A percentile compares a stretch with the other conserved stretches of the same genome.
These are phyloP conservation scores for Ataeniobius toweri DNA, from an alignment of 2,797 vertebrate genomes.

Conservation along the genomic window DNA sequence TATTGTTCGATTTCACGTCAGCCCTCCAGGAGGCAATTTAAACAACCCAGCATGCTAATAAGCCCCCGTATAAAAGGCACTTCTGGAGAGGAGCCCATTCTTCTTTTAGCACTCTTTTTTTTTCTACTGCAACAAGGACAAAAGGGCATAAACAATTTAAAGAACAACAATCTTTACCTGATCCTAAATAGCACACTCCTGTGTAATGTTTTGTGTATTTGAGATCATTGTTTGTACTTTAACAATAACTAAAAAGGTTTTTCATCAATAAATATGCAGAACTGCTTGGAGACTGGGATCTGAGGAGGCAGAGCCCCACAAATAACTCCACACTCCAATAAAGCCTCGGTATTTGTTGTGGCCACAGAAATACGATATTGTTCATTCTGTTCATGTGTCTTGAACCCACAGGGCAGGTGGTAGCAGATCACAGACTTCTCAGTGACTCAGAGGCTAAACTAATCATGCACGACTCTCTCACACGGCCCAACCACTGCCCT, in stretches of 20 bases:
- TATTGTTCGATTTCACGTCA: constrained; percentile 81
- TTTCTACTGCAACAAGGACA: constrained; percentile 52
- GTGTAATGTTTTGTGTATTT: constrained; percentile 21
- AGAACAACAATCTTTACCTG: constrained; percentile 37
- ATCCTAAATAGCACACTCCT: constrained; percentile 52
- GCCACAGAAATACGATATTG: constrained; percentile 80
- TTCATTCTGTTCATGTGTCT: constrained; percentile 81
- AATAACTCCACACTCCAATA: constrained; percentile 80
- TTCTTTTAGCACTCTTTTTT: constrained; percentile 16
- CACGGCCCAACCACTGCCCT: constrained; percentile 56
- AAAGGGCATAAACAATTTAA: constrained; percentile 52
- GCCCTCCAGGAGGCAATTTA: constrained; percentile 80
- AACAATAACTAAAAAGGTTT: not conserved
- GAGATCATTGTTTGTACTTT: not conserved
- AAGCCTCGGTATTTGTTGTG: constrained; percentile 70
- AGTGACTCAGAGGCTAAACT: constrained; percentile 78
- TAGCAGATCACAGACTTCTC: constrained; percentile 80
- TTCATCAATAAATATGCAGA: constrained; percentile 36
- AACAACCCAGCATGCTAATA: constrained; percentile 80
- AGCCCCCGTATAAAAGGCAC: constrained; percentile 70
- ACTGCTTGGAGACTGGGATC: constrained; percentile 51
- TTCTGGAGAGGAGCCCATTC: constrained; percentile 63
- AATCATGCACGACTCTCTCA: constrained; percentile 78
- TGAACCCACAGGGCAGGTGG: constrained; percentile 81
- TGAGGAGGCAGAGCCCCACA: constrained; percentile 47